Evolutionary conservation across 2,113 vertebrate species (phyloP).

Genomic region (pig (Sus scrofa)): T2T-Sscrofa CM000819.6:29781001-29781500

Average conservation of each 20-base stretch:
- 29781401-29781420: slow-evolving; percentile 65
- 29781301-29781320: slow-evolving; percentile 61
- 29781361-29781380: slow-evolving; percentile 6
- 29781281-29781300: slow-evolving; percentile 24
- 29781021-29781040: neutral
- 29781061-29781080: neutral
- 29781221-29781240: slow-evolving; percentile 43
- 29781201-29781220: slow-evolving; percentile 54
- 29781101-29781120: neutral
- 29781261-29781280: slow-evolving; percentile 54
- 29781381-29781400: slow-evolving; percentile 48
- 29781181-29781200: slow-evolving; percentile 7
- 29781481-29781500: slow-evolving; percentile 7
- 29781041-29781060: neutral
- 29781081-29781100: neutral
- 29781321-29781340: slow-evolving; percentile 27
- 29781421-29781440: slow-evolving; percentile 45
- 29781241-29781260: slow-evolving; percentile 25
- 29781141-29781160: accelerated
- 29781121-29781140: neutral
- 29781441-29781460: neutral
- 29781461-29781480: slow-evolving; percentile 62
- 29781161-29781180: neutral
- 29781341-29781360: slow-evolving; percentile 25
- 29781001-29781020: neutral